Conservation (phyloP, 2,797 vertebrate species). For the Lepilemur septentrionalis region DNA sequence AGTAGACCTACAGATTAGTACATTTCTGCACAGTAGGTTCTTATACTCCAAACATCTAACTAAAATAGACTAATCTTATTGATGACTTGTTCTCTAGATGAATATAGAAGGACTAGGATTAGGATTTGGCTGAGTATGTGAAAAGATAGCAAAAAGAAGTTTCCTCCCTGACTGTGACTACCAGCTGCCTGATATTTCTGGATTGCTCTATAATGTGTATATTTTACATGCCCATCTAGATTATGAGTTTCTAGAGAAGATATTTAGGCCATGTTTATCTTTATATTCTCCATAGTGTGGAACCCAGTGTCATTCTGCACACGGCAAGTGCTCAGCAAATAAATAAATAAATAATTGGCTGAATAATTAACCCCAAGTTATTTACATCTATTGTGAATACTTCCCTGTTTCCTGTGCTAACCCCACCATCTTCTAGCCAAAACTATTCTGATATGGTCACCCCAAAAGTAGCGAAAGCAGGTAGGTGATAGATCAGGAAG, state of each 20-base stretch:
- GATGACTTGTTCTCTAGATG: neutral
- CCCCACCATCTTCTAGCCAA: neutral
- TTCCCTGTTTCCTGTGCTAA: neutral
- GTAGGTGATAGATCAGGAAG: neutral
- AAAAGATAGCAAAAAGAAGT: neutral
- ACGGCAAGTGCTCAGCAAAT: neutral
- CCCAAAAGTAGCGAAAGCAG: neutral
- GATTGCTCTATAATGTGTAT: neutral
- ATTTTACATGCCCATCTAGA: neutral
- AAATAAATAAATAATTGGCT: neutral
- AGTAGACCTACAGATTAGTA: neutral
- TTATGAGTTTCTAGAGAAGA: neutral
- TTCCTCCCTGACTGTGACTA: neutral
- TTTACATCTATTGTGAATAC: neutral
- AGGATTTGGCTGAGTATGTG: neutral
- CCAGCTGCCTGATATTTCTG: neutral
- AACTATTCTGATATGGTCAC: neutral
- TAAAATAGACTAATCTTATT: neutral
- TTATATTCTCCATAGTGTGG: neutral
- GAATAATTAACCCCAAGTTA: neutral
- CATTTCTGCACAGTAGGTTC: neutral
- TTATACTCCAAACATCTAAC: neutral
- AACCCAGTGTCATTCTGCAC: neutral
- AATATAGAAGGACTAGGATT: neutral
- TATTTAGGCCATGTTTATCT: neutral